Base-by-base conservation (phyloP, 2,888 invertebrate species). In the Acronicta alni region DNA sequence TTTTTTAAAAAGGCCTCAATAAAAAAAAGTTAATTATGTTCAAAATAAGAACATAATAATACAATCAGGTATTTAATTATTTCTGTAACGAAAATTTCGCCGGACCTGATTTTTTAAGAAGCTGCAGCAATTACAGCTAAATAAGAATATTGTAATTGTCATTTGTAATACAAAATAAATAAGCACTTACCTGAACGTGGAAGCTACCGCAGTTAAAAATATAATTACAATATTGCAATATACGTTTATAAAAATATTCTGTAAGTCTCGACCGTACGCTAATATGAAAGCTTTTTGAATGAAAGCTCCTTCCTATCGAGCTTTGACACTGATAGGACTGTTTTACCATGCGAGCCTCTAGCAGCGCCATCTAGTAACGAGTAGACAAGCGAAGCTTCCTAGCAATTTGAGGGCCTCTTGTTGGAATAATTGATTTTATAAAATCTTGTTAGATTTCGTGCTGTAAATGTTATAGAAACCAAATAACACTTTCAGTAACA, bases 311-410 rank as follows among this genome's bases (percentile, higher is more conserved):
- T 56, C 51, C n/a, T n/a, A n/a, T n/a, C 23, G 44, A 67, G 66
- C 56, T 72, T 71, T 6, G 63, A 68, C 67, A 66, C 67, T 49
- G 42, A 20, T 14, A 6, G 37, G 7, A 49, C 80, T 77, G 79
- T 49, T 80, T 80, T 79, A 79, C 52, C 77, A 30, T 62, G 7
- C 5, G 7, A 14, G n/a, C 23, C 18, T 41, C 0, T 51, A 45
- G 43, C 43, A 78, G 63, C 85, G 87, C 86, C 91, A 91, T 81
- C 91, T 90, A 66, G 67, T 69, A 77, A 54, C 53, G 80, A 82
- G 83, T 89, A 84, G 89, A 57, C 23, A 49, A 38, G 82, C 62
- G 77, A 64, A 30, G 8, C 46, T 23, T 26, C 20, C 23, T 56
- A 44, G 23, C 48, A 52, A 59, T 67, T 35, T 69, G 53, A 47